Percentiles rank a stretch among this genome's conserved stretches.
Evolutionary conservation across 2,113 vertebrate species (phyloP).

Genomic region (Cygnus atratus): DNA sequence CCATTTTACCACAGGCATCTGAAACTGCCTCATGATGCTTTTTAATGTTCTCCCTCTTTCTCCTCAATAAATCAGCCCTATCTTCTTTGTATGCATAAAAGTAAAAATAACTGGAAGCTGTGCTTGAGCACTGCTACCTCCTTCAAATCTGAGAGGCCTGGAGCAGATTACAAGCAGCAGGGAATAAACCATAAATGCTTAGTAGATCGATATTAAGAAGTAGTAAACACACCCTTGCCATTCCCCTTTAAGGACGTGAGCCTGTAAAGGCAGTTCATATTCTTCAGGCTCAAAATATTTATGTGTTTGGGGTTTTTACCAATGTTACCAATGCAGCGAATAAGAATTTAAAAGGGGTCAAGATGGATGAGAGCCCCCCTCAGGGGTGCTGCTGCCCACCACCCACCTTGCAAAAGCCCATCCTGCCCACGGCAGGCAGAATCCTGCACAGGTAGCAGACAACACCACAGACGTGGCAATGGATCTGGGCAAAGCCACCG

Average conservation of each 20-base stretch:
- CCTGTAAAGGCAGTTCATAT: background rate
- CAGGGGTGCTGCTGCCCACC: fast-evolving
- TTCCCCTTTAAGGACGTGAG: background rate
- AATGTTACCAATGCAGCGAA: background rate
- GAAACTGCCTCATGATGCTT: background rate
- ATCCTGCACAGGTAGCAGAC: background rate
- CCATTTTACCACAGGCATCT: background rate
- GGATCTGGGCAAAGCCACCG: background rate
- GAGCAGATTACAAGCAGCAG: background rate
- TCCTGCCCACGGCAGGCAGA: background rate
- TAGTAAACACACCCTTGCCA: background rate
- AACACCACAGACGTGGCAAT: fast-evolving
- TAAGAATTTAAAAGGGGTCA: background rate
- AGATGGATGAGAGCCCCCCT: background rate
- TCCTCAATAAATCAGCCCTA: background rate
- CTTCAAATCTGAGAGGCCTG: slow-evolving; percentile 1
- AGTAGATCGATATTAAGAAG: background rate
- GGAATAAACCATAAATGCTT: background rate
- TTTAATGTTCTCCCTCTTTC: background rate
- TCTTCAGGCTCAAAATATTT: background rate
- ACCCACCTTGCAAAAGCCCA: background rate
- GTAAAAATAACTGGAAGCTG: background rate
- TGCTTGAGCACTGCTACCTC: background rate
- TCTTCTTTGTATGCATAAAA: fast-evolving
- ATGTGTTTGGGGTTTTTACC: background rate